Conservation (phyloP, 2,113 vertebrate species). For the Eublepharis macularius region DNA sequence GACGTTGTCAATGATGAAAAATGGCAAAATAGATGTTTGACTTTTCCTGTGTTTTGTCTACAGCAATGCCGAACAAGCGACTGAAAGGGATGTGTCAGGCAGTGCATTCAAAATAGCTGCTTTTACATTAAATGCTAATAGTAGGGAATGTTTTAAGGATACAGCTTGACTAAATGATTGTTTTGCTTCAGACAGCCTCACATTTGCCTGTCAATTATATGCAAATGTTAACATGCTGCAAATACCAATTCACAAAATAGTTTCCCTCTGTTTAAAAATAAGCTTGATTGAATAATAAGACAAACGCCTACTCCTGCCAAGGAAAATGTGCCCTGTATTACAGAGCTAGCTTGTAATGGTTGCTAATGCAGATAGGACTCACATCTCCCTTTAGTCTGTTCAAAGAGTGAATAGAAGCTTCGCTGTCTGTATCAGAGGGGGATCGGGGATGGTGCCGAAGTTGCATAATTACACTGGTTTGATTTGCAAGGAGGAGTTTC, state of each 20-base stretch:
- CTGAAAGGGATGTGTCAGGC: constrained; percentile 37
- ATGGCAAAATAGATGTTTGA: constrained; percentile 39
- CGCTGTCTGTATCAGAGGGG: background rate
- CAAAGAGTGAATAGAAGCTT: constrained; percentile 30
- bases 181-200: constrained; percentile 51
- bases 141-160: constrained; percentile 23
- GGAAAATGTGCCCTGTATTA: constrained; percentile 9
- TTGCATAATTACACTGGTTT: too few relatives aligned
- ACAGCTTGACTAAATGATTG: constrained; percentile 50
- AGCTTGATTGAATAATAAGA: constrained; percentile 45
- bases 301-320: constrained; percentile 15
- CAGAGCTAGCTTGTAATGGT: background rate
- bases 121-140: constrained; percentile 27
- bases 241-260: constrained; percentile 34
- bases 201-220: constrained; percentile 45
- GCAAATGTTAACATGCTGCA: constrained; percentile 48
- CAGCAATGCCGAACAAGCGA: constrained; percentile 19
- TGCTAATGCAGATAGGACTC: background rate
- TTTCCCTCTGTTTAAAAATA: constrained; percentile 46
- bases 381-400: background rate
- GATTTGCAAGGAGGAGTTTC: too few relatives aligned
- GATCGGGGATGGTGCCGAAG: background rate
- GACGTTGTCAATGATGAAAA: constrained; percentile 38
- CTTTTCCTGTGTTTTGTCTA: constrained; percentile 34
- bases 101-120: constrained; percentile 21